Evolutionary conservation across 2,797 vertebrate genomes (phyloP).

Genomic region (Enteromius trimaculatus): DNA sequence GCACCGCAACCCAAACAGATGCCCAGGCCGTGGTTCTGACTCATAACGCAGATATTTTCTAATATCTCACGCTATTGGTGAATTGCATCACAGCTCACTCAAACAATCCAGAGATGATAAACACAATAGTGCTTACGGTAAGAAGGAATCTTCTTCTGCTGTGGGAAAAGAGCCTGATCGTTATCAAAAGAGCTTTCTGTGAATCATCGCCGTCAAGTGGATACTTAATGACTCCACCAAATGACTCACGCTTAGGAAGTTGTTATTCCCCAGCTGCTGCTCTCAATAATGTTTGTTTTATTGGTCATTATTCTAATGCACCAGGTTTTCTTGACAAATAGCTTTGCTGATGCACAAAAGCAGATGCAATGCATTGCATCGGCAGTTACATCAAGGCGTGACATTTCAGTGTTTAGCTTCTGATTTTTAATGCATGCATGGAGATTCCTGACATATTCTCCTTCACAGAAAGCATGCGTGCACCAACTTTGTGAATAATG

Average conservation of each 20-base stretch:
- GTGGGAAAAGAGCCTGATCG: constrained; percentile 1
- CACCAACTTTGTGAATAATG: not conserved
- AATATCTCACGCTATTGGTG: not conserved
- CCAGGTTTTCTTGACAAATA: not conserved
- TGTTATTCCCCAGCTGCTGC: not conserved
- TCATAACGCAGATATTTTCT: not conserved
- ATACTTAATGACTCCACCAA: not conserved
- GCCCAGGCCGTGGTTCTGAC: not conserved
- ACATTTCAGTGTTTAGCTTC: not conserved
- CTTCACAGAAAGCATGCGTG: not conserved
- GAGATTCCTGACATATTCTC: not conserved
- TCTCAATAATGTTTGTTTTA: not conserved
- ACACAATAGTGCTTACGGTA: not conserved
- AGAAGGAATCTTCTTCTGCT: not conserved
- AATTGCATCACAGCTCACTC: not conserved
- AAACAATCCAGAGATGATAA: not conserved
- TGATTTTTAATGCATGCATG: not conserved
- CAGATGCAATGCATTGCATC: not conserved
- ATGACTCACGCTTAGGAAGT: not conserved
- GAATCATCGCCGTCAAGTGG: not conserved
- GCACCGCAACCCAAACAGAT: not conserved
- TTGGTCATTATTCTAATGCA: not conserved
- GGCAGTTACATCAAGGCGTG: not conserved
- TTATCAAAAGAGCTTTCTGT: not conserved
- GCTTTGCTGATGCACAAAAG: not conserved